Base-by-base conservation (phyloP, 2,797 vertebrate species). In the Trichosurus vulpecula region DNA sequence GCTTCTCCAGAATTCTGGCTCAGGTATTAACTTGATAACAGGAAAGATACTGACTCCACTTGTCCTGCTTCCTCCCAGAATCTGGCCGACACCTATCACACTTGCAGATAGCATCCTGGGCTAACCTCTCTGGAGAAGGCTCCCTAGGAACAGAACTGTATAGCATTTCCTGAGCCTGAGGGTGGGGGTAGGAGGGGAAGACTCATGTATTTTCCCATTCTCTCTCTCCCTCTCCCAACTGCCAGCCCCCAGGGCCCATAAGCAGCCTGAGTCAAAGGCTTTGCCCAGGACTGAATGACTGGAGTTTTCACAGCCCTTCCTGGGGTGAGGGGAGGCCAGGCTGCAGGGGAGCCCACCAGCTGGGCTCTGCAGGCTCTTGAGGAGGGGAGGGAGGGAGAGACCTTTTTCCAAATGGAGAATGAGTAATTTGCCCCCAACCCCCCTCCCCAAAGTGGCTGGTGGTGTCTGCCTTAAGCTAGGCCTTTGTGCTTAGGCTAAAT, bases 401-500 rank as follows among this genome's bases (percentile, higher is more conserved):
- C 97, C 98, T 98, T 98, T 98, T 98, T 98, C 98, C 98, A 97
- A 96, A 97, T 93, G 94, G 98, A 97, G 98, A 98, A 98, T 98
- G 97, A 98, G 98, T 98, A 98, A 98, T 97, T 98, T 98, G 97
- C 97, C 95, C 98, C 96, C 95, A 97, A 96, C 98, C 97, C 97
- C 2, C 91, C 95, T 92, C 96, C 92, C 91, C 96, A 95, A 1
- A 98, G 96, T 96, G 97, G 98, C 96, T 98, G 98, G 98, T 98
- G 98, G 98, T 98, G 98, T 98, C 98, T 98, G 98, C 74, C 97
- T 96, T 97, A 98, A 98, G 97, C 98, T 97, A 98, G 97, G 98
- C 97, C 98, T 99, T 98, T 98, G 97, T 98, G 96, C 98, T 97
- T 98, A 98, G 95, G 98, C 98, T 98, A 99, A 99, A 98, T 98